A percentile compares a stretch with the other conserved stretches of the same genome.
Conservation (phyloP, 1,140 invertebrate genomes). For the Tribolium castaneum region DNA sequence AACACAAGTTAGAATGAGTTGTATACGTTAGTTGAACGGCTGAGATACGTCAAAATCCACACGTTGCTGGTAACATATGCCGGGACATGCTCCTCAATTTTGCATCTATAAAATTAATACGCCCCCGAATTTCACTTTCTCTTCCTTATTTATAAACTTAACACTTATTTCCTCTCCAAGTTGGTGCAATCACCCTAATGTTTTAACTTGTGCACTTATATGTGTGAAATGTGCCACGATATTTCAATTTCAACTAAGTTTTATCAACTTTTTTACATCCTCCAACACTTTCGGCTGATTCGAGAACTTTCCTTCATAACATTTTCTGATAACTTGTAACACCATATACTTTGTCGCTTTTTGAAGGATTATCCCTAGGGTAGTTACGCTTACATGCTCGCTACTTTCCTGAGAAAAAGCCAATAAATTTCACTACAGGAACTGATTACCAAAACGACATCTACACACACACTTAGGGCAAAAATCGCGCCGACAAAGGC, state of each 20-base stretch:
- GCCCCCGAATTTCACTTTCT: neutral
- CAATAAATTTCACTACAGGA: slow-evolving; percentile 5
- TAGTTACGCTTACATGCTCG: slow-evolving; percentile 9
- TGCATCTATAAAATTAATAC: slow-evolving; percentile 41
- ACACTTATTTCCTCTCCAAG: neutral
- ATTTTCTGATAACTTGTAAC: slow-evolving; percentile 24
- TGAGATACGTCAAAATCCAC: slow-evolving; percentile 39
- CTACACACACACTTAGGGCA: neutral
- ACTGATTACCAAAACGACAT: neutral
- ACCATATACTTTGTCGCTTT: slow-evolving; percentile 26
- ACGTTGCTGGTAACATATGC: slow-evolving; percentile 40
- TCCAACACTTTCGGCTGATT: slow-evolving; percentile 5
- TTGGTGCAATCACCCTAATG: neutral
- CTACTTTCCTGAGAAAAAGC: neutral
- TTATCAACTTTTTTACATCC: slow-evolving; percentile 33
- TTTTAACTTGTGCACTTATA: neutral
- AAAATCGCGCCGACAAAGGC: neutral
- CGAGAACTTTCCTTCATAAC: slow-evolving; percentile 24
- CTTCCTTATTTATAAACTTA: neutral
- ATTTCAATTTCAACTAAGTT: slow-evolving; percentile 15
- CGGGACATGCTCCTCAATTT: slow-evolving; percentile 30
- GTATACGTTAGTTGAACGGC: slow-evolving; percentile 27
- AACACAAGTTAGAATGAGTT: slow-evolving; percentile 41
- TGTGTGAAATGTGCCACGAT: neutral
- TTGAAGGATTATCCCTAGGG: slow-evolving; percentile 21